Conservation (phyloP, 2,888 invertebrate genomes). For the Stenchaetothrips biformis region DNA sequence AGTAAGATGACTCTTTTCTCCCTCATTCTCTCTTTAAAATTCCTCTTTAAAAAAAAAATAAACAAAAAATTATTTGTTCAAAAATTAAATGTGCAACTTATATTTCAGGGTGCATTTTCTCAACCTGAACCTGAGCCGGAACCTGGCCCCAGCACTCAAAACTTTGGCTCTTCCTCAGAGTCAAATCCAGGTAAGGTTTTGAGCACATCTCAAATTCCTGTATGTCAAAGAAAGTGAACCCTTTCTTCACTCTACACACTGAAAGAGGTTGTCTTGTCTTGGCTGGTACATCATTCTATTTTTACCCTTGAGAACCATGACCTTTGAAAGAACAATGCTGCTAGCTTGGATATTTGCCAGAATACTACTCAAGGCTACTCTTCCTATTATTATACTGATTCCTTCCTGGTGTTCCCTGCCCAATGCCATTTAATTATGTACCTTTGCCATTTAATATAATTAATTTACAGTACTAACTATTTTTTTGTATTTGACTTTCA, state of each 20-base stretch:
- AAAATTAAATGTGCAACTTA: not conserved
- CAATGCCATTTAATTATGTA: too few relatives aligned
- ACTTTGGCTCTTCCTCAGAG: not conserved
- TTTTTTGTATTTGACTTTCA: not conserved
- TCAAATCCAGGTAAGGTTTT: not conserved
- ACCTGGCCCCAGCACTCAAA: not conserved
- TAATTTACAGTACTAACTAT: not conserved
- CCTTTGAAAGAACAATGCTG: slow-evolving; percentile 5
- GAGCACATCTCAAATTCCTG: too few relatives aligned
- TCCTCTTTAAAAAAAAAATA: too few relatives aligned
- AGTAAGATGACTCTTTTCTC: too few relatives aligned
- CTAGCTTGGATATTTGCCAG: not conserved
- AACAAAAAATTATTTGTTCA: not conserved
- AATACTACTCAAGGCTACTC: not conserved
- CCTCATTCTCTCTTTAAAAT: too few relatives aligned
- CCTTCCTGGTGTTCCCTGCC: too few relatives aligned
- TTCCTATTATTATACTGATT: not conserved
- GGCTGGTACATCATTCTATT: not conserved
- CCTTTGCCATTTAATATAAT: not conserved
- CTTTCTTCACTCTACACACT: too few relatives aligned
- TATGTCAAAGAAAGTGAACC: too few relatives aligned
- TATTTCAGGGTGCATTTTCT: not conserved
- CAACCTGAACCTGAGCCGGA: not conserved
- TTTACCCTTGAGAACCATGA: not conserved
- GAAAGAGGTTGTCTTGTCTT: not conserved